Conservation (phyloP, 2,888 invertebrate genomes). For the Sipha maydis region DNA sequence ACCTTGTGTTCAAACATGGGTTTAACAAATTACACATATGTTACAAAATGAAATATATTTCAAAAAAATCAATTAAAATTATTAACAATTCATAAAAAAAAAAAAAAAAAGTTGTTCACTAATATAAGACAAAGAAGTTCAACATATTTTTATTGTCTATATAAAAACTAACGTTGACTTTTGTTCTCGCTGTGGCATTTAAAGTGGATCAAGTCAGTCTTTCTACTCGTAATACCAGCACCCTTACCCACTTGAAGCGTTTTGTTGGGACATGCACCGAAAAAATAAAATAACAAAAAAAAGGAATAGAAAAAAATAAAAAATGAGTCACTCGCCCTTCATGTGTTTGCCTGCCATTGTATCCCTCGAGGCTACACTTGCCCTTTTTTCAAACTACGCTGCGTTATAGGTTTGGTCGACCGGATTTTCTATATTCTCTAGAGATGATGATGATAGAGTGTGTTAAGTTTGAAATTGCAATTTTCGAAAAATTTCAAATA, state of each 20-base stretch:
- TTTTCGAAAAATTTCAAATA: neutral
- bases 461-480: neutral
- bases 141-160: conserved; percentile 22
- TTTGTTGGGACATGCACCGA: conserved; percentile 41
- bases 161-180: conserved; percentile 45
- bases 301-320: conserved; percentile 32
- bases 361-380: conserved; percentile 57
- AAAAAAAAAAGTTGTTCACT: too few species aligned
- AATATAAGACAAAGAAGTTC: neutral
- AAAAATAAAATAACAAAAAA: conserved; percentile 1
- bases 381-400: conserved; percentile 30
- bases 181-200: conserved; percentile 46
- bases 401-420: conserved; percentile 27
- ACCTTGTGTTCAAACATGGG: too few species aligned
- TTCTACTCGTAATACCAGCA: conserved; percentile 30
- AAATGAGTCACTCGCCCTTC: conserved; percentile 60
- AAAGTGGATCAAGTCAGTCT: conserved; percentile 48
- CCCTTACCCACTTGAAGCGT: conserved; percentile 45
- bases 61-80: too few species aligned
- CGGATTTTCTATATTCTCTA: conserved; percentile 9
- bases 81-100: too few species aligned
- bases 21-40: too few species aligned
- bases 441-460: neutral
- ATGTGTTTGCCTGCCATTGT: conserved; percentile 51
- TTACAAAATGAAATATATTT: too few species aligned